Conservation (phyloP, 2,888 invertebrate genomes). For the Tribolium freemani region DNA sequence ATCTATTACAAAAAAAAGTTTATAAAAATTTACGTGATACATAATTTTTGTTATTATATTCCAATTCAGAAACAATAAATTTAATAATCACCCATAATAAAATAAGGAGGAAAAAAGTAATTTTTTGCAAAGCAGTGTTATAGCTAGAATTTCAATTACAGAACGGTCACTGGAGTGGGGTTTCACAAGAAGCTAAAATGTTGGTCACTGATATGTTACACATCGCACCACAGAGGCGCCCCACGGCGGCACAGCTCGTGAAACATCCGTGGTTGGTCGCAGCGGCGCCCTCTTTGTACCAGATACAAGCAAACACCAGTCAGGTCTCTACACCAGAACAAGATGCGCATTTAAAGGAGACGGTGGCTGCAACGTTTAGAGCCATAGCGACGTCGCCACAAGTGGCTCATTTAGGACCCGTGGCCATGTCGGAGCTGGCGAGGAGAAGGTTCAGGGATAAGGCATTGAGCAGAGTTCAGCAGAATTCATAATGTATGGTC, state of each 20-base stretch:
- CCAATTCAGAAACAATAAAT: no score
- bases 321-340: slow-evolving; percentile 37
- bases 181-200: slow-evolving; percentile 88
- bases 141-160: not conserved
- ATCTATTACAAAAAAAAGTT: no score
- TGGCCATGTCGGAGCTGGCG: slow-evolving; percentile 93
- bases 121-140: no score
- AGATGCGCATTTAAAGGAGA: slow-evolving; percentile 71
- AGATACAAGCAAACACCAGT: slow-evolving; percentile 42
- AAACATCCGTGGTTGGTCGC: slow-evolving; percentile 86
- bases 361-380: slow-evolving; percentile 82
- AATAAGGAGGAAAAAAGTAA: no score
- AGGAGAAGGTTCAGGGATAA: slow-evolving; percentile 83
- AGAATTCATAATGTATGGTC: slow-evolving; percentile 47
- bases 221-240: slow-evolving; percentile 90
- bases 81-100: no score
- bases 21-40: no score
- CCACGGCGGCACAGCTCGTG: slow-evolving; percentile 88
- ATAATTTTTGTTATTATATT: no score
- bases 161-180: slow-evolving; percentile 83
- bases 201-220: slow-evolving; percentile 94
- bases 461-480: slow-evolving; percentile 55
- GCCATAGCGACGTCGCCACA: slow-evolving; percentile 86
- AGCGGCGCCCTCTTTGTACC: slow-evolving; percentile 60
- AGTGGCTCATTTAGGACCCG: slow-evolving; percentile 85